Percentiles rank a stretch among this genome's conserved stretches.
phyloP scores from a whole-genome alignment of 2,113 vertebrate species.

The Sorex araneus region DNA sequence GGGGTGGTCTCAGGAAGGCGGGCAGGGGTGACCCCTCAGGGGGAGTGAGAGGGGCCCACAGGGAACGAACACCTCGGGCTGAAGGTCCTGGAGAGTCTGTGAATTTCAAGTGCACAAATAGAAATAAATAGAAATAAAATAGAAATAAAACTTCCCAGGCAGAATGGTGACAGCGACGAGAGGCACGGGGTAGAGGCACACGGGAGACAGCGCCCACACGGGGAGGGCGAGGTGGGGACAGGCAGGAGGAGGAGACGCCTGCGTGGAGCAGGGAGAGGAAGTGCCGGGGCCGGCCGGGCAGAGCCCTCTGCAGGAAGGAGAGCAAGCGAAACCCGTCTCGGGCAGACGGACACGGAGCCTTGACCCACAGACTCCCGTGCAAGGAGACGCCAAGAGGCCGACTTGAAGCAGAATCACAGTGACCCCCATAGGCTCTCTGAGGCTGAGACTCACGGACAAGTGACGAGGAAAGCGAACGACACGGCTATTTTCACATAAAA shows the following conservation, averaged over 20 bases:
- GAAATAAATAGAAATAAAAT: constrained; percentile 28
- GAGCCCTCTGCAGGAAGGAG: background rate
- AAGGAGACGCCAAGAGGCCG: background rate
- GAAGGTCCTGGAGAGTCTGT: background rate
- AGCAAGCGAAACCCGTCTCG: background rate
- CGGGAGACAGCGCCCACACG: too few species aligned
- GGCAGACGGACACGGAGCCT: background rate
- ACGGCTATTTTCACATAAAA: background rate
- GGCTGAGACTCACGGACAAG: background rate
- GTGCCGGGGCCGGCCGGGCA: background rate
- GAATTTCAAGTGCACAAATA: background rate
- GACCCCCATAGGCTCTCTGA: background rate
- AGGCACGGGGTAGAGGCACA: too few species aligned
- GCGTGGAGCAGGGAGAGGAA: background rate
- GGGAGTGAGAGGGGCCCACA: background rate
- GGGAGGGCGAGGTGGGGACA: too few species aligned
- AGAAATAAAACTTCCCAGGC: background rate
- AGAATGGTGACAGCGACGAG: too few species aligned
- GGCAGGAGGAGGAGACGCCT: background rate
- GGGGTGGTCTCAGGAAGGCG: background rate
- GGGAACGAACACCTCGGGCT: background rate
- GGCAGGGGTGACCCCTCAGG: background rate
- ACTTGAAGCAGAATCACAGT: background rate
- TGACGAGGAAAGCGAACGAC: background rate
- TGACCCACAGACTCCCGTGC: background rate